phyloP scores from a whole-genome alignment of 2,113 vertebrate species.

The Menidia beryllina region DNA sequence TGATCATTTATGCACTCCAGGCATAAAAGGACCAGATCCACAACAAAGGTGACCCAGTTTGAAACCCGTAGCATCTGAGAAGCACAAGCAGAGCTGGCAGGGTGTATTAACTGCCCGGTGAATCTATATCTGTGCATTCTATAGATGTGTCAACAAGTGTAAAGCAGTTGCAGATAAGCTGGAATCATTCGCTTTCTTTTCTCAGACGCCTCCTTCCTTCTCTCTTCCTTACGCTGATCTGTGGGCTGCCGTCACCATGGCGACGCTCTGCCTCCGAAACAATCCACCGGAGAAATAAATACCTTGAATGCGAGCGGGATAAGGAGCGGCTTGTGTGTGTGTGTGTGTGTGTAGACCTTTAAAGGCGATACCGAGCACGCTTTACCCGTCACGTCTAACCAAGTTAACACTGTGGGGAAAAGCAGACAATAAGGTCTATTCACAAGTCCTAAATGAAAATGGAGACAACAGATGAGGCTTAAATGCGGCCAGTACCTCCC shows the following conservation, averaged over 20 bases:
- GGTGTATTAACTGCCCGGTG: conserved; percentile 38
- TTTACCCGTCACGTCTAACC: conserved; percentile 38
- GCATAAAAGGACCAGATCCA: conserved; percentile 6
- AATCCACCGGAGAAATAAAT: conserved; percentile 73
- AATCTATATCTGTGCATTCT: conserved; percentile 37
- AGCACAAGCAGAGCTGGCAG: conserved; percentile 5
- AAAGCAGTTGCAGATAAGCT: conserved; percentile 64
- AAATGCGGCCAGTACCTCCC: conserved; percentile 62
- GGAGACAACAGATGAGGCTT: conserved; percentile 60
- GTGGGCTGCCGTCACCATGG: conserved; percentile 84
- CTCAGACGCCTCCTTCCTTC: conserved; percentile 51
- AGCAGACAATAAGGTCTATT: conserved; percentile 60
- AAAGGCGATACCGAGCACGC: conserved; percentile 24
- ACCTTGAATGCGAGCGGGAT: conserved; percentile 59
- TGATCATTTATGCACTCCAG: conserved; percentile 3
- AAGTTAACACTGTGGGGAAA: conserved; percentile 45
- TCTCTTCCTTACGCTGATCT: conserved; percentile 60
- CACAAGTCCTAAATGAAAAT: conserved; percentile 24
- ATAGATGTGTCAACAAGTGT: conserved; percentile 75
- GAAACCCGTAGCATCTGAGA: conserved; percentile 4
- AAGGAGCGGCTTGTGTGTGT: conserved; percentile 26
- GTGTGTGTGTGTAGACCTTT: conserved; percentile 20
- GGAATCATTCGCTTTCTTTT: conserved; percentile 51
- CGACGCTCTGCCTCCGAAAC: conserved; percentile 79
- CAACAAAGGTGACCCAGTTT: conserved; percentile 28